These are phyloP conservation scores for Muscina levida DNA, from an alignment of 2,888 invertebrate species.

Conservation along the genomic window DNA sequence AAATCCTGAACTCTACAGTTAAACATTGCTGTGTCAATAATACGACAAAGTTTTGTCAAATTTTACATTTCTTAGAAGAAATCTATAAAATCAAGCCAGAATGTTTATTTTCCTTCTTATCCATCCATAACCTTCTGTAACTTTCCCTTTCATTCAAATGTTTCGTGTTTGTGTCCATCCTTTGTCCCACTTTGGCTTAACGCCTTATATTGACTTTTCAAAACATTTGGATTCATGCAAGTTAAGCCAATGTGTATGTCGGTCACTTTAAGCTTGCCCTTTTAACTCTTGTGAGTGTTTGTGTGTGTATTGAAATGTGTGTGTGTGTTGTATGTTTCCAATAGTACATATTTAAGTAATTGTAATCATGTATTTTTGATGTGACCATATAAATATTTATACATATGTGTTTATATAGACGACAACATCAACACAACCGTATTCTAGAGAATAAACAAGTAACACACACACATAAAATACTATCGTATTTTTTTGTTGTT, in stretches of 20 bases:
- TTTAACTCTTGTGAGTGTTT: not conserved
- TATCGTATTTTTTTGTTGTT: not conserved
- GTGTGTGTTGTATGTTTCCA: not conserved
- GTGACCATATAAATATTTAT: not conserved
- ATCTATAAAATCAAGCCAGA: too few relatives aligned
- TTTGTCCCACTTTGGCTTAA: not conserved
- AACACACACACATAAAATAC: not conserved
- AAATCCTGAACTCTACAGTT: too few relatives aligned
- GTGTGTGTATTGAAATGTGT: not conserved
- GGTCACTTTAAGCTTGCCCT: not conserved
- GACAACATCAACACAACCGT: not conserved
- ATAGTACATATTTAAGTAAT: not conserved
- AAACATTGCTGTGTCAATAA: too few relatives aligned
- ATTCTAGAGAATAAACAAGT: not conserved
- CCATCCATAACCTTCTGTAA: too few relatives aligned
- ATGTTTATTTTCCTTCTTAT: too few relatives aligned
- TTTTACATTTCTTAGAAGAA: too few relatives aligned
- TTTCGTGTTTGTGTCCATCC: too few relatives aligned
- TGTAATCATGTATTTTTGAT: conserved; percentile 7
- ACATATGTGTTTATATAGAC: not conserved
- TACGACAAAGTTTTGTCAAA: too few relatives aligned
- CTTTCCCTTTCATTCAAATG: too few relatives aligned
- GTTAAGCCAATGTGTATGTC: not conserved
- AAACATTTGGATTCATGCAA: not conserved
- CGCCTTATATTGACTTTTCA: not conserved